Evolutionary conservation across 2,797 vertebrate species (phyloP).

Genomic region (Neoniphon sammara): DNA sequence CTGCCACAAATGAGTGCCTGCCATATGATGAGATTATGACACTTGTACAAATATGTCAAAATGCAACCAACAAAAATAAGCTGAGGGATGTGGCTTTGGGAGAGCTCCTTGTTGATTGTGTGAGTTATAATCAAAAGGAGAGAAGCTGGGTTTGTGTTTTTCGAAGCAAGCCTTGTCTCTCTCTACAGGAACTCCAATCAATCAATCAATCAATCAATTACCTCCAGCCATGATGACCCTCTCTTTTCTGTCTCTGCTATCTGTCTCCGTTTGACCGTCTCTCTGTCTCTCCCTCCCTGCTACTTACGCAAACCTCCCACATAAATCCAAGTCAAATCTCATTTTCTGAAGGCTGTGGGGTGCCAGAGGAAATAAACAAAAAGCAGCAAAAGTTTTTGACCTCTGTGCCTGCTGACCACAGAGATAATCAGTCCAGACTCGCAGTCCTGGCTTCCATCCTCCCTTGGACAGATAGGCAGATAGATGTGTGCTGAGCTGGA

Average conservation of each 20-base stretch:
- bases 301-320: slow-evolving; percentile 39
- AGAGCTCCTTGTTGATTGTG: not conserved
- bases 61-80: not conserved
- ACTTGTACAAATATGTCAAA: not conserved
- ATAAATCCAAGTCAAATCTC: slow-evolving; percentile 59
- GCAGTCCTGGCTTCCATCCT: slow-evolving; percentile 67
- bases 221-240: slow-evolving; percentile 5
- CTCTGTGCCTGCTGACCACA: slow-evolving; percentile 61
- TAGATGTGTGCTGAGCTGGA: slow-evolving; percentile 55
- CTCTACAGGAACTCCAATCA: slow-evolving; percentile 10
- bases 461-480: slow-evolving; percentile 58
- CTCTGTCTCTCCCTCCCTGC: slow-evolving; percentile 29
- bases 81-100: not conserved
- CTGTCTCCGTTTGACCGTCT: slow-evolving; percentile 19
- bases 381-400: slow-evolving; percentile 62
- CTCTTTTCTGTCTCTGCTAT: not conserved
- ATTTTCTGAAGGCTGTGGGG: slow-evolving; percentile 61
- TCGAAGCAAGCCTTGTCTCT: not conserved
- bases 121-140: not conserved
- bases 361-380: slow-evolving; percentile 73
- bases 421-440: slow-evolving; percentile 60
- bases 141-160: slow-evolving; percentile 3
- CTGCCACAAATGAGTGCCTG: slow-evolving; percentile 17
- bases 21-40: slow-evolving; percentile 2
- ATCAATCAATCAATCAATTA: too few relatives aligned